Conservation (phyloP, 1,140 invertebrate species). For the Sycophaga agraensis region DNA sequence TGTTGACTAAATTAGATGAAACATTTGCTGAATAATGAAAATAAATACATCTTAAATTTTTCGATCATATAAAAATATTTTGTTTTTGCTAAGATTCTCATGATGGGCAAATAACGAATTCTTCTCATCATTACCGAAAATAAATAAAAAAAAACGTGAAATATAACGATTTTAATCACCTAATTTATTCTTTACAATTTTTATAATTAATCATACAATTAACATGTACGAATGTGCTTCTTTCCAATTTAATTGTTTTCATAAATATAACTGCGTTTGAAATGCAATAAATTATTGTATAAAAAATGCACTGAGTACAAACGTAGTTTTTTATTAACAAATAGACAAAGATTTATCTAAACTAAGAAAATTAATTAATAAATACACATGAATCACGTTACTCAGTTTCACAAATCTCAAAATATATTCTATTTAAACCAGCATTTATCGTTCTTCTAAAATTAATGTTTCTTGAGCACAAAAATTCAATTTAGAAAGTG, state of each 20-base stretch:
- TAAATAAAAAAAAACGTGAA: slow-evolving; percentile 30
- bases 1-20: too few relatives aligned
- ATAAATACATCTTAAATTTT: too few relatives aligned
- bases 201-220: slow-evolving; percentile 39
- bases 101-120: too few relatives aligned
- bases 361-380: slow-evolving; percentile 47
- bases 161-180: slow-evolving; percentile 31
- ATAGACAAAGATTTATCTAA: slow-evolving; percentile 23
- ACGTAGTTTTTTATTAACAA: slow-evolving; percentile 38
- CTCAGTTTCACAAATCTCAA: slow-evolving; percentile 44
- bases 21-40: too few relatives aligned
- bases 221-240: slow-evolving; percentile 34
- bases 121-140: slow-evolving; percentile 15
- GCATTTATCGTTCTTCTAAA: slow-evolving; percentile 81
- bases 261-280: slow-evolving; percentile 45
- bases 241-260: slow-evolving; percentile 31
- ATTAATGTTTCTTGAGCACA: slow-evolving; percentile 91
- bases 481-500: slow-evolving; percentile 79
- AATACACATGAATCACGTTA: slow-evolving; percentile 52
- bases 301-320: slow-evolving; percentile 41
- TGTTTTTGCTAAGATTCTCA: too few relatives aligned
- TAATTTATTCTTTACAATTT: slow-evolving; percentile 38
- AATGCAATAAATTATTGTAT: slow-evolving; percentile 32
- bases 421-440: slow-evolving; percentile 44
- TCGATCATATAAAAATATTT: too few relatives aligned